A percentile compares a stretch with the other conserved stretches of the same genome.
Evolutionary conservation across 2,113 vertebrate genomes (phyloP).

Genomic region (Melanerpes formicivorus): DNA sequence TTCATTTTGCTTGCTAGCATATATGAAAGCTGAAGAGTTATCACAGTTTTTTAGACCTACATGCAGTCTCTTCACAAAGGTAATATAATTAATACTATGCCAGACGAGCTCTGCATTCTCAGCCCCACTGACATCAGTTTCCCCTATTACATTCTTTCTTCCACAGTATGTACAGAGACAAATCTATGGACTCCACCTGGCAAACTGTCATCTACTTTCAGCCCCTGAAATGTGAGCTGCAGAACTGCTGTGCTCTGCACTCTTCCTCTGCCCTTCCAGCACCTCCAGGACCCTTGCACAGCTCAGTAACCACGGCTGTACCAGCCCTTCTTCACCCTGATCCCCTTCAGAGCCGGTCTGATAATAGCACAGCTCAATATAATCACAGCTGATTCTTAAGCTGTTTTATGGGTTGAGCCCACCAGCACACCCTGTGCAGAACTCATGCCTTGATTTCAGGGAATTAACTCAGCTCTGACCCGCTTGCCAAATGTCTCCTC

Average conservation of each 20-base stretch:
- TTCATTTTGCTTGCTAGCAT: neutral
- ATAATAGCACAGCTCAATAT: neutral
- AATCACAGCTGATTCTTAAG: too few relatives aligned
- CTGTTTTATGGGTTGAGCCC: neutral
- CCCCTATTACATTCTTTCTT: neutral
- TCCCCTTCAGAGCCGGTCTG: neutral
- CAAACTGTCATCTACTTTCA: neutral
- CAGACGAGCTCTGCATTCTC: neutral
- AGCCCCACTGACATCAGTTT: neutral
- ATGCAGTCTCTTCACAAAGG: neutral
- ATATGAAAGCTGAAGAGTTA: neutral
- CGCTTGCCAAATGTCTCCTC: neutral
- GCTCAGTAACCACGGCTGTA: fast-evolving
- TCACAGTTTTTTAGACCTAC: neutral
- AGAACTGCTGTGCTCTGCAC: fast-evolving
- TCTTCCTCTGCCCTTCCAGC: too few relatives aligned
- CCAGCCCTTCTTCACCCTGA: neutral
- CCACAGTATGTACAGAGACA: neutral
- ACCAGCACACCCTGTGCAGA: neutral
- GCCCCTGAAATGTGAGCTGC: fast-evolving
- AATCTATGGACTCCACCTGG: neutral
- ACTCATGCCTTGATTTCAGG: neutral
- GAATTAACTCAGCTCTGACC: neutral
- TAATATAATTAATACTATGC: neutral
- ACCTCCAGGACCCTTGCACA: neutral